Evolutionary conservation across 2,888 invertebrate genomes (phyloP), one percentile per base, ranked within the genome.

Genomic region (Drosophila anomalata): DNA sequence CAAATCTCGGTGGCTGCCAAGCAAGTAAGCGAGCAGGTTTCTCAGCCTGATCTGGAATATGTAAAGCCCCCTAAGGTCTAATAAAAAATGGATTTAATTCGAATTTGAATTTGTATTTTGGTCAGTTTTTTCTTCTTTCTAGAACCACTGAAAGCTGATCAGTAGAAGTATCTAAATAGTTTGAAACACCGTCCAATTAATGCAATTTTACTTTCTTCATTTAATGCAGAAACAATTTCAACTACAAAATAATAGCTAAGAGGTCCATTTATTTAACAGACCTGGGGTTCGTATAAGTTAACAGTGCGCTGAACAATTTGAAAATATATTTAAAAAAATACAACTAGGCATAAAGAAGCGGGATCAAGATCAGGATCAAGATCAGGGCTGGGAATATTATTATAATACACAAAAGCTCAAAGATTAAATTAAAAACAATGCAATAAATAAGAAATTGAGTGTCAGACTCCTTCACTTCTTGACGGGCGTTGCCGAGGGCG

Each of bases 1-100:
- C 74, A 84, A 56, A 91, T 91, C 50, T 82, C 91, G 0, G 42
- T 75, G 48, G 79, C 87, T 6, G 91, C 91, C 42, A 80, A 87
- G 51, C 76, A 75, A 44, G 89, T 84, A 53, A 89, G 88, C 47
- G 76, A 86, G 61, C 65, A 77, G 44, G 39, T 60, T 20, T 75
- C 78, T 6, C 58, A 77, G 44, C 78, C 77, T 3, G 73, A 74
- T 11, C 41, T 62, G 17, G 66, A 86, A 12, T 71, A 82, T 6
- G 60, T 39, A 5, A 68, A 69, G 44, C 75, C 85, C 2, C 79
- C 85, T 29, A 87, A 69, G 22, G 56, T 65, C 53, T 52, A 70
- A 59, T 68, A 66, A 76, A 51, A 8, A 48, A 61, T 9, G 12
- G 26, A 12, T n/a, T 36, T n/a, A 2, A 7, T 6, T 29, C 17